Base-by-base conservation (phyloP, 64 coral and sea anemone species). In the Catalaphyllia jardinei region DNA sequence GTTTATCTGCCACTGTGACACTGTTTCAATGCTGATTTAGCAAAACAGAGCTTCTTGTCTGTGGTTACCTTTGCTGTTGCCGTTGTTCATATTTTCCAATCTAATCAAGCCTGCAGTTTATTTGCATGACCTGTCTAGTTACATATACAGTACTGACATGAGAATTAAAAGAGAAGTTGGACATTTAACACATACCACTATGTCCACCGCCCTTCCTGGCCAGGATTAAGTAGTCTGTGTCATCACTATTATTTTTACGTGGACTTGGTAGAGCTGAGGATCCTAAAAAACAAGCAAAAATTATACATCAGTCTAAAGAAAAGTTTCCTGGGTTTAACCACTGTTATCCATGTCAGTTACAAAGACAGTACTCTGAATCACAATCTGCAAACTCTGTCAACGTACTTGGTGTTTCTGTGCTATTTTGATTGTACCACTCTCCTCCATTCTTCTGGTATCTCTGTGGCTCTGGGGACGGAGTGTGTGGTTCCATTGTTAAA, bases 161-260 rank as follows among this genome's bases (percentile, higher is more conserved):
- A 35, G 33, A 35, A 35, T 35, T 67, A n/a, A n/a, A 9, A 67
- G n/a, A 67, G n/a, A 9, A 24, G 10, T 11, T 25, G 24, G 11
- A 15, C 12, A 69, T 67, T 9, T n/a, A 69, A 0, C 0, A 42
- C 74, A 15, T 84, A 92, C 90, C 90, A 51, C 42, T 86, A 25
- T 92, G 90, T 33, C 90, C 90, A 24, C 79, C 79, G 18, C 90
- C 82, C 39, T 92, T 83, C 71, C 83, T 92, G 8, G 81, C 73
- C 28, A 79, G 1, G 35, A 77, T 86, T 67, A 92, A 86, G 59
- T 81, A 92, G 24, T 78, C 57, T 12, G 82, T 65, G 29, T 78
- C 81, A n/a, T 15, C 33, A 15, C 27, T 49, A 13, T 86, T 86
- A 61, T 9, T 60, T 61, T 59, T 28, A 17, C 60, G 74, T 55